A percentile compares a stretch with the other conserved stretches of the same genome.
phyloP scores from a whole-genome alignment of 2,113 vertebrate species.

The Cygnus buccinator region DNA sequence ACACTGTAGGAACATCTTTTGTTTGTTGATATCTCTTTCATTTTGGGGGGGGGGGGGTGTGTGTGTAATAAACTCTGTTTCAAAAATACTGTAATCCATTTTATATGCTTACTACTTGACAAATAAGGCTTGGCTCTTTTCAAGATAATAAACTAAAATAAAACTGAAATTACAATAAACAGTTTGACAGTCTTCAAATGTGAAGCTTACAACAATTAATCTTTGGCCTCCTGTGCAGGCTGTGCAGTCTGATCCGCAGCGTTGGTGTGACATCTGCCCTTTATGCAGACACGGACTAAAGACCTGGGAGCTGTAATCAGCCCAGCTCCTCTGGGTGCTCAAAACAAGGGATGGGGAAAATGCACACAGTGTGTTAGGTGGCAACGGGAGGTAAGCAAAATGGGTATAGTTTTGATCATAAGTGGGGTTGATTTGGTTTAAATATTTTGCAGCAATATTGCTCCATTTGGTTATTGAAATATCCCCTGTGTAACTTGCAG shows the following conservation, averaged over 20 bases:
- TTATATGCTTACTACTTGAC: neutral
- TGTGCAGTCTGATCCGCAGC: neutral
- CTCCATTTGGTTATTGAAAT: neutral
- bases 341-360: neutral
- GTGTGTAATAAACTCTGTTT: neutral
- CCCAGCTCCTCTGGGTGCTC: neutral
- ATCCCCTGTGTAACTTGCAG: neutral
- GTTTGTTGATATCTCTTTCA: neutral
- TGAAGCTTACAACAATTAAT: neutral
- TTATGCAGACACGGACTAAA: neutral
- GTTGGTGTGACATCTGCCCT: neutral
- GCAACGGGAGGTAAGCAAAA: neutral
- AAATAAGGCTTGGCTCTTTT: neutral
- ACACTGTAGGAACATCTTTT: neutral
- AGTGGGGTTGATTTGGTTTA: neutral
- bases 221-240: neutral
- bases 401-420: neutral
- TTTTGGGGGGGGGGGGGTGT: neutral
- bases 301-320: neutral
- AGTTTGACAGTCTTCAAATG: neutral
- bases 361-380: no score
- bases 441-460: neutral
- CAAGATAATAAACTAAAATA: neutral
- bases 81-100: neutral
- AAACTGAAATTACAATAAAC: neutral